These are phyloP conservation scores for Tetragonisca angustula DNA, from an alignment of 2,888 invertebrate genomes.

Conservation along the genomic window DNA sequence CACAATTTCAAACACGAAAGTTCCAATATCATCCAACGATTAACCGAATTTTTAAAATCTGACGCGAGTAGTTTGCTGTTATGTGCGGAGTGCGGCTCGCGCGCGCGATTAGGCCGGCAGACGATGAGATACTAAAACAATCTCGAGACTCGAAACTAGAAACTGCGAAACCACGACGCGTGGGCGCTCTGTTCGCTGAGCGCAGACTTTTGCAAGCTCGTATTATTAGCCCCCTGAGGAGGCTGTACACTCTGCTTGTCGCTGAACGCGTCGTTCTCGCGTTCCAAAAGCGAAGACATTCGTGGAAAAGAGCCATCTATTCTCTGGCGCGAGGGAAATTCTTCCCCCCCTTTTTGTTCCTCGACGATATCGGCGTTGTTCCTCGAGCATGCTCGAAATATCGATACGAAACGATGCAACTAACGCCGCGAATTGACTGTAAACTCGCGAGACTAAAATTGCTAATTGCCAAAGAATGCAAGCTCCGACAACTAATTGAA, in stretches of 20 bases:
- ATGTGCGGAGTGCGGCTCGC: not conserved
- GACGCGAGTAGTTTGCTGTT: not conserved
- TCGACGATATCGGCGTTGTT: not conserved
- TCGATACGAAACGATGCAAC: not conserved
- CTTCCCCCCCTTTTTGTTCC: not conserved
- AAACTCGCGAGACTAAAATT: too few relatives aligned
- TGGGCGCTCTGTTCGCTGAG: conserved; percentile 67
- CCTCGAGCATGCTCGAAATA: too few relatives aligned
- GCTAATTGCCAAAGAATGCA: too few relatives aligned
- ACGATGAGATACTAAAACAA: conserved; percentile 76
- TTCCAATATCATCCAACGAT: too few relatives aligned
- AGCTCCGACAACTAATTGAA: too few relatives aligned
- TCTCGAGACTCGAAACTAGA: conserved; percentile 66
- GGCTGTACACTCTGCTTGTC: conserved; percentile 52
- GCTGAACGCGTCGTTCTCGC: conserved; percentile 31
- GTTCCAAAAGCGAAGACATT: conserved; percentile 36
- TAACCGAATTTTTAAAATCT: not conserved
- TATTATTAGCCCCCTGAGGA: conserved; percentile 66
- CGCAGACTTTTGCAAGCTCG: conserved; percentile 50
- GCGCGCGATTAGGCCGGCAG: conserved; percentile 68
- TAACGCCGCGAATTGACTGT: not conserved
- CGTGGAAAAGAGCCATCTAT: conserved; percentile 34
- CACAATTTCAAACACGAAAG: too few relatives aligned
- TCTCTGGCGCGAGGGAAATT: not conserved
- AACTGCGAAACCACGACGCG: conserved; percentile 58